Conservation (phyloP, 2,113 vertebrate genomes). For the Colinus virginianus region DNA sequence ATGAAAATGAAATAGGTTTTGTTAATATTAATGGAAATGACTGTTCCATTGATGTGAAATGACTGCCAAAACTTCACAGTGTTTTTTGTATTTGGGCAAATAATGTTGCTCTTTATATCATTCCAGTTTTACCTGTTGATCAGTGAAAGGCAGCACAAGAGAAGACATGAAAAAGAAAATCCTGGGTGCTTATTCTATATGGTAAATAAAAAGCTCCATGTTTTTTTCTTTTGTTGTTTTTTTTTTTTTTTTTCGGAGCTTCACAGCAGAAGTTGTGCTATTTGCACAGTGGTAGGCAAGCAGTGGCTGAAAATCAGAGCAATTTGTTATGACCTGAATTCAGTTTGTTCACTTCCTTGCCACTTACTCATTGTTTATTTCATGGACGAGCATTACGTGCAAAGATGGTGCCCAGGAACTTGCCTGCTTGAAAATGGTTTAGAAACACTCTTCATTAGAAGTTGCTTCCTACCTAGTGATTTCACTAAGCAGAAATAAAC, state of each 20-base stretch:
- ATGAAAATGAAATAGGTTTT: not conserved
- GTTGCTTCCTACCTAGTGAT: not conserved
- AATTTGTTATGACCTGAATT: not conserved
- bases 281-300: not conserved
- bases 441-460: not conserved
- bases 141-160: not conserved
- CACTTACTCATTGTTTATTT: fast-evolving
- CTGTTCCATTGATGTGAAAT: not conserved
- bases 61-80: not conserved
- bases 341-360: not conserved
- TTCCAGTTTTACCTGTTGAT: not conserved
- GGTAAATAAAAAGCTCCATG: not conserved
- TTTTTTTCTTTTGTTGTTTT: not conserved
- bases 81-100: not conserved
- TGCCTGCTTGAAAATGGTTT: not conserved
- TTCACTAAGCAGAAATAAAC: not conserved
- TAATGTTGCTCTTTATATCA: not conserved
- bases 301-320: not conserved
- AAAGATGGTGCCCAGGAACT: not conserved
- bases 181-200: not conserved
- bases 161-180: fast-evolving
- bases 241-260: not conserved
- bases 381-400: not conserved
- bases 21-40: not conserved
- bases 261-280: not conserved